Conservation (phyloP, 2,888 invertebrate species). For the Ophion costatus region DNA sequence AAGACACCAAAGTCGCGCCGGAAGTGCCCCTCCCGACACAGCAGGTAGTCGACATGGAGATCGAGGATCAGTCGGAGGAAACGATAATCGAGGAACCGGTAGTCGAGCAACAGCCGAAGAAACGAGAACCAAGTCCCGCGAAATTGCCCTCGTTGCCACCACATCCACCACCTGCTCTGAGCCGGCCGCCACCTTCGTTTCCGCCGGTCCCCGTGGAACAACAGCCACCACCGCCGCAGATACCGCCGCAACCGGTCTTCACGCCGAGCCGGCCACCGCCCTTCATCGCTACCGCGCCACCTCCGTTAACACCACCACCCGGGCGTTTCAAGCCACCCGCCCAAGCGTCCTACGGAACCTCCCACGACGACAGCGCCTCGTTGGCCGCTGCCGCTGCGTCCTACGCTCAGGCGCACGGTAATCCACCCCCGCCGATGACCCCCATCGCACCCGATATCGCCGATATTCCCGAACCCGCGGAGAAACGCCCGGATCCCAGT, state of each 20-base stretch:
- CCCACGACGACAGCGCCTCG: constrained; percentile 68
- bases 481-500: constrained; percentile 83
- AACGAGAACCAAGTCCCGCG: constrained; percentile 27
- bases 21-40: constrained; percentile 71
- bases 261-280: constrained; percentile 76
- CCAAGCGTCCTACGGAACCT: constrained; percentile 69
- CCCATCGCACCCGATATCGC: constrained; percentile 62
- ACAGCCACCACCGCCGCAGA: constrained; percentile 27
- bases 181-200: constrained; percentile 74
- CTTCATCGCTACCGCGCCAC: constrained; percentile 74
- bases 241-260: constrained; percentile 65
- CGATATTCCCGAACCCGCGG: constrained; percentile 82
- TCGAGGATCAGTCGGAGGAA: constrained; percentile 81
- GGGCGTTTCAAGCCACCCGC: constrained; percentile 68
- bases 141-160: constrained; percentile 61
- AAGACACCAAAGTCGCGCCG: constrained; percentile 70
- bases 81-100: constrained; percentile 79
- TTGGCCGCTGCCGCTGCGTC: constrained; percentile 67
- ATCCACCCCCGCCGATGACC: constrained; percentile 81
- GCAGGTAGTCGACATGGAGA: constrained; percentile 82
- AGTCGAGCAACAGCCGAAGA: constrained; percentile 69
- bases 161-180: constrained; percentile 70
- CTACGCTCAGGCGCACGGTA: constrained; percentile 67
- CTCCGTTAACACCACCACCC: constrained; percentile 72
- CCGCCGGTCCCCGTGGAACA: constrained; percentile 52